Percentiles rank a stretch among this genome's conserved stretches.
Evolutionary conservation across 1,140 invertebrate genomes (phyloP).

Genomic region (Pseudomyrmex concolor): DNA sequence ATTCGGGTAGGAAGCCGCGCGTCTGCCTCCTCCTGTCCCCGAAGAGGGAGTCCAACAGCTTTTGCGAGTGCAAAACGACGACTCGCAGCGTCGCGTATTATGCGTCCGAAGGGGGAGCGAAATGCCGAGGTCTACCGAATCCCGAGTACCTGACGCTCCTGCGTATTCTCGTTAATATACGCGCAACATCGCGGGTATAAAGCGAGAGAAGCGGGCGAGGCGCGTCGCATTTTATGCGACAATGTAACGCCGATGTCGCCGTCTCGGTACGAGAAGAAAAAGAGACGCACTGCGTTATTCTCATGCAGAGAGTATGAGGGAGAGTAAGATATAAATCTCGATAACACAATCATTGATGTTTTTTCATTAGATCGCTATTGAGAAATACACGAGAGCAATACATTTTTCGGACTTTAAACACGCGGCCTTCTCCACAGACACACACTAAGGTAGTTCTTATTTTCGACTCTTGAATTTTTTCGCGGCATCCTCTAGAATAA

Average conservation of each 20-base stretch:
- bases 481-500: too few species aligned
- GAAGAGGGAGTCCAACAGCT: conserved; percentile 31
- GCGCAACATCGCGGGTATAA: conserved; percentile 12
- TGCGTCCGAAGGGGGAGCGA: conserved; percentile 4
- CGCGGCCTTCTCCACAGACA: too few species aligned
- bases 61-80: conserved; percentile 60
- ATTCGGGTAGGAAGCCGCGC: conserved; percentile 57
- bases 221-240: background rate
- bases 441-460: too few species aligned
- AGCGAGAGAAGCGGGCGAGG: background rate
- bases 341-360: background rate
- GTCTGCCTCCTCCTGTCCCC: too few species aligned
- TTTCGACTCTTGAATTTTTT: too few species aligned
- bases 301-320: background rate
- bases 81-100: conserved; percentile 55
- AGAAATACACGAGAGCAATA: background rate
- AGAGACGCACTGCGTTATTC: background rate
- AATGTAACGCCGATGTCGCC: conserved; percentile 9
- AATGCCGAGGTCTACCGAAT: conserved; percentile 9
- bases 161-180: conserved; percentile 36
- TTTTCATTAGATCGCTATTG: background rate
- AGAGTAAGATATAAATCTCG: background rate
- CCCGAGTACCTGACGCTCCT: conserved; percentile 33
- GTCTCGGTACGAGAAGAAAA: background rate
- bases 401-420: too few species aligned